Base-by-base conservation (phyloP, 2,113 vertebrate genomes). In the Clarias gariepinus region DNA sequence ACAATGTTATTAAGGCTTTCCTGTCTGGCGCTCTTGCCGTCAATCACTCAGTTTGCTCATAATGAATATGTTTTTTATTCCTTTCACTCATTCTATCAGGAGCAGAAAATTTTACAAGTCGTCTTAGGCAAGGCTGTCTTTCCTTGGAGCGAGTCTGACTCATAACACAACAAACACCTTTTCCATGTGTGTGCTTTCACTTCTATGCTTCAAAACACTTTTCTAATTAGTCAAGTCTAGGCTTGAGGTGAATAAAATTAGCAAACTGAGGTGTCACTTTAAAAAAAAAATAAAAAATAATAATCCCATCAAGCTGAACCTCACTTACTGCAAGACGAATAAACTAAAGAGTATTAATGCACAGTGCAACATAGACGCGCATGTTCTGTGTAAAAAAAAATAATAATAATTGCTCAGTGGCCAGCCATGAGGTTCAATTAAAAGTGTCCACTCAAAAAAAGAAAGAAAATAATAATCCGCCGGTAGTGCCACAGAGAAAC, bases 341-440 rank as follows among this genome's bases (percentile, higher is more conserved):
- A 6, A 1, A 0, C 64, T 28, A 47, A 69, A 25, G n/a, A 23
- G 41, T 41, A 47, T 33, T 7, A 18, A 18, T 18, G 25, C 61
- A 61, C 57, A 61, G 57, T 61, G 53, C 30, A 36, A 71, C 10
- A 25, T 4, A 73, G 33, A 47, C 74, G 6, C 7, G 25, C 60
- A 58, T 58, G 76, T 28, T 78, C 76, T n/a, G 21, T 66, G 23
- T n/a, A 19, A 58, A 23, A 25, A 23, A 23, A 23, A 2, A 21
- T 0, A 25, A 28, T 55, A 78, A 57, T n/a, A 69, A 66, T 55
- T 0, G 3, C 71, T 61, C 66, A 66, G 33, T 83, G 69, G 69
- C 53, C 80, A n/a, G 33, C 60, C 71, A 74, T 63, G 28, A 69
- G 25, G 64, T 80, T 86, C 63, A 15, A 63, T 63, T 23, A 19